These are phyloP conservation scores for Lithobates pipiens DNA, from an alignment of 2,797 vertebrate species.

Conservation along the genomic window DNA sequence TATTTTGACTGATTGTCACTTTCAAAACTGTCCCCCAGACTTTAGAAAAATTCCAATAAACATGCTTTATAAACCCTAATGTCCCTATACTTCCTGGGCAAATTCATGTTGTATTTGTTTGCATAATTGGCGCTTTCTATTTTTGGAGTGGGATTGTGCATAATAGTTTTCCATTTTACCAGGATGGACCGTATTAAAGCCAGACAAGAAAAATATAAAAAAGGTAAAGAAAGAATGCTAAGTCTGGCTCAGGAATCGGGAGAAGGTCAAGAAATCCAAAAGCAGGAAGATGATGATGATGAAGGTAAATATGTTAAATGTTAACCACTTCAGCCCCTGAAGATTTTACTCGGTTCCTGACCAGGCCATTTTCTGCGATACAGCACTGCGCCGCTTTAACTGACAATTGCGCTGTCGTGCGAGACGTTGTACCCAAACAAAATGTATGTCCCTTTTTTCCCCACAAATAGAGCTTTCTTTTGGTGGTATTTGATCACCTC, in stretches of 20 bases:
- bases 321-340: too few relatives aligned
- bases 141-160: neutral
- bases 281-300: slow-evolving; percentile 84
- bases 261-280: slow-evolving; percentile 83
- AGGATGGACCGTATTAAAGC: slow-evolving; percentile 99
- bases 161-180: slow-evolving; percentile 67
- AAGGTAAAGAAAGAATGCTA: slow-evolving; percentile 96
- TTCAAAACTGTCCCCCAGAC: too few relatives aligned
- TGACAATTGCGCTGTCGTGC: too few relatives aligned
- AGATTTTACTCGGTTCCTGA: too few relatives aligned
- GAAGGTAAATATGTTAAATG: slow-evolving; percentile 76
- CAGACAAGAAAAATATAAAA: slow-evolving; percentile 97
- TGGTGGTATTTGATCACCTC: too few relatives aligned
- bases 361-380: too few relatives aligned
- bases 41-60: too few relatives aligned
- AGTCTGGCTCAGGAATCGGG: slow-evolving; percentile 89
- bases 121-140: neutral
- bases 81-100: neutral
- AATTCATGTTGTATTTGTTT: neutral
- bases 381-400: too few relatives aligned
- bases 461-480: too few relatives aligned
- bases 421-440: too few relatives aligned
- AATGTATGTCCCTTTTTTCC: too few relatives aligned
- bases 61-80: neutral
- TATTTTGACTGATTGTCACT: too few relatives aligned